A percentile compares a stretch with the other conserved stretches of the same genome.
These are phyloP conservation scores for Amiota communis DNA, from an alignment of 2,888 invertebrate genomes.

Conservation along the genomic window DNA sequence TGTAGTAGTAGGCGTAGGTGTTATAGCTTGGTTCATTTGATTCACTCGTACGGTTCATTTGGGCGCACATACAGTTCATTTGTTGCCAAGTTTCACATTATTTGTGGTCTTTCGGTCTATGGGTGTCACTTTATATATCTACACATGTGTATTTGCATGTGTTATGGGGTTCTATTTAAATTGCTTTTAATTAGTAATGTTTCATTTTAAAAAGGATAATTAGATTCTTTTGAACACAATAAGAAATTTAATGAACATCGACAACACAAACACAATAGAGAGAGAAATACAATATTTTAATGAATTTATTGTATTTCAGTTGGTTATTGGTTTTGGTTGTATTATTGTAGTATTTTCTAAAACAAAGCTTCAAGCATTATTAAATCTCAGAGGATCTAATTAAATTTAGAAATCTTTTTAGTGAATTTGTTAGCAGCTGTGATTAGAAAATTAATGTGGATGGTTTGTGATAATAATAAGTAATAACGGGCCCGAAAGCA, in stretches of 20 bases:
- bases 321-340: no score
- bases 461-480: no score
- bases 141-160: neutral
- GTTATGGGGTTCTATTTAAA: neutral
- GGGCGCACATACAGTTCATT: constrained; percentile 15
- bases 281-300: no score
- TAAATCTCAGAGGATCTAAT: no score
- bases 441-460: no score
- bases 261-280: no score
- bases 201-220: neutral
- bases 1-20: constrained; percentile 21
- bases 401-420: no score
- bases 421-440: no score
- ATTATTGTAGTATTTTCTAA: no score
- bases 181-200: constrained; percentile 2
- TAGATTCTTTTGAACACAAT: neutral
- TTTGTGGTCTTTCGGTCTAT: neutral
- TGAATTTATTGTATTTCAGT: no score
- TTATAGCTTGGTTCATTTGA: constrained; percentile 9
- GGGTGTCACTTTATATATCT: neutral
- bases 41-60: neutral
- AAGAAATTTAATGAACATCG: neutral
- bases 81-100: constrained; percentile 1
- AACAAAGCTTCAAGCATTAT: no score
- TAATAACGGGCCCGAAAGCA: no score